A percentile compares a stretch with the other conserved stretches of the same genome.
Conservation (phyloP, 2,888 invertebrate species). For the Girardia tigrina region DNA sequence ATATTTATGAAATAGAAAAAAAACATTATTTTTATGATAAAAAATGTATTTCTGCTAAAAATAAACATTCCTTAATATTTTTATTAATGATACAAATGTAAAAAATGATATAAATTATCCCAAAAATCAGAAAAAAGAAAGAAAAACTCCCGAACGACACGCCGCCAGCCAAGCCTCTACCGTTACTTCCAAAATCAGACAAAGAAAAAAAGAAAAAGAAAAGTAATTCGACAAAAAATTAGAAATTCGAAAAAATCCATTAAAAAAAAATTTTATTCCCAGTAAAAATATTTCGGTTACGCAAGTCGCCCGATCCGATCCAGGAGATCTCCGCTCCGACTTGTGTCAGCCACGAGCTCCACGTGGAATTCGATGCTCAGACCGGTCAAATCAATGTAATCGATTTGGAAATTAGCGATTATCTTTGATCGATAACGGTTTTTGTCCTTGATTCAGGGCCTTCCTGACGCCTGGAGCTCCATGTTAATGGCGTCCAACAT, state of each 20-base stretch:
- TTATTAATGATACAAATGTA: no score
- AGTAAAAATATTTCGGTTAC: conserved; percentile 10
- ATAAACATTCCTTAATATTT: neutral
- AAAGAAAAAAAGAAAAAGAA: conserved; percentile 26
- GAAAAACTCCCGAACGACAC: neutral
- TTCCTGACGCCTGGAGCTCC: conserved; percentile 36
- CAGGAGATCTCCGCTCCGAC: conserved; percentile 32
- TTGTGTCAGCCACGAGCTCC: conserved; percentile 32
- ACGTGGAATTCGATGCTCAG: conserved; percentile 34
- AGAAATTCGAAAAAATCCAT: neutral
- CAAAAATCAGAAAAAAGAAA: neutral
- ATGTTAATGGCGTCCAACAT: conserved; percentile 33
- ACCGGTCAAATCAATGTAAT: conserved; percentile 30
- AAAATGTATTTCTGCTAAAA: neutral
- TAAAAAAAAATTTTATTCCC: neutral
- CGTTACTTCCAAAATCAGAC: conserved; percentile 1
- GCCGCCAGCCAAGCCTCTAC: neutral
- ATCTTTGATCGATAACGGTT: no score
- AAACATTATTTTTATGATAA: neutral
- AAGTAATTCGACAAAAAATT: neutral
- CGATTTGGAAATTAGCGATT: no score
- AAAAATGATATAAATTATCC: neutral
- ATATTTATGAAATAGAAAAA: neutral
- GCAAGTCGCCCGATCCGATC: neutral
- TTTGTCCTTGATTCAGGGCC: no score